These are phyloP conservation scores for Drosophila ambigua DNA, from an alignment of 1,140 invertebrate species.

Conservation along the genomic window DNA sequence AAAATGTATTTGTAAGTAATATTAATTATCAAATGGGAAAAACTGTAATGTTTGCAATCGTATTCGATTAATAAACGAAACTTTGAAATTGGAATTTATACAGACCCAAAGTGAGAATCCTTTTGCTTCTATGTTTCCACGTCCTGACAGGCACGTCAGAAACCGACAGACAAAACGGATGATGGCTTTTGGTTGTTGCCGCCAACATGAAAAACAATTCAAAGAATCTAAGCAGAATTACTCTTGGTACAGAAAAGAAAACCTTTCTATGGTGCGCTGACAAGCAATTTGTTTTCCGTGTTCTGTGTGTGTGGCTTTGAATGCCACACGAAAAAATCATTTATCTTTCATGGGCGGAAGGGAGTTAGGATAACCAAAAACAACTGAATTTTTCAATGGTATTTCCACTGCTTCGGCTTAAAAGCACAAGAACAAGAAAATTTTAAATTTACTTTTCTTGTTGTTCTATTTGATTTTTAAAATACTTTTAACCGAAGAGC, in stretches of 20 bases:
- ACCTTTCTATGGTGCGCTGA: background rate
- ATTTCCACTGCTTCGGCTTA: too few species aligned
- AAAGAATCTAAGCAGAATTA: conserved; percentile 20
- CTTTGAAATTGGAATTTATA: conserved; percentile 33
- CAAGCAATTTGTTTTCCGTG: conserved; percentile 15
- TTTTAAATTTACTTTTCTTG: too few species aligned
- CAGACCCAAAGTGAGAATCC: conserved; percentile 4
- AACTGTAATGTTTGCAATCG: background rate
- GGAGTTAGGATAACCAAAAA: too few species aligned
- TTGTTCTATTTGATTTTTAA: too few species aligned
- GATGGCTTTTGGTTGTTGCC: conserved; percentile 11
- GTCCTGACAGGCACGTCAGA: conserved; percentile 27
- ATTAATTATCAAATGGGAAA: conserved; percentile 24
- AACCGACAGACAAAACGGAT: conserved; percentile 35
- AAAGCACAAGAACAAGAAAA: too few species aligned
- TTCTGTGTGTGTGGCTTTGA: background rate
- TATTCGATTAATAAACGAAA: conserved; percentile 2
- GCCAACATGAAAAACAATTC: conserved; percentile 37
- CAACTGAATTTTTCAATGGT: too few species aligned
- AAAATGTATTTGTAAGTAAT: conserved; percentile 12
- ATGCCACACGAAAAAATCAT: conserved; percentile 20
- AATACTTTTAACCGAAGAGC: too few species aligned
- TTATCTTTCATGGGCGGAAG: conserved; percentile 21
- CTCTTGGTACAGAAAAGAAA: background rate
- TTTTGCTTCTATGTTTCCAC: background rate